Percentiles rank a stretch among this genome's conserved stretches.
Conservation (phyloP, 2,113 vertebrate genomes). For the Lichenostomus cassidix region DNA sequence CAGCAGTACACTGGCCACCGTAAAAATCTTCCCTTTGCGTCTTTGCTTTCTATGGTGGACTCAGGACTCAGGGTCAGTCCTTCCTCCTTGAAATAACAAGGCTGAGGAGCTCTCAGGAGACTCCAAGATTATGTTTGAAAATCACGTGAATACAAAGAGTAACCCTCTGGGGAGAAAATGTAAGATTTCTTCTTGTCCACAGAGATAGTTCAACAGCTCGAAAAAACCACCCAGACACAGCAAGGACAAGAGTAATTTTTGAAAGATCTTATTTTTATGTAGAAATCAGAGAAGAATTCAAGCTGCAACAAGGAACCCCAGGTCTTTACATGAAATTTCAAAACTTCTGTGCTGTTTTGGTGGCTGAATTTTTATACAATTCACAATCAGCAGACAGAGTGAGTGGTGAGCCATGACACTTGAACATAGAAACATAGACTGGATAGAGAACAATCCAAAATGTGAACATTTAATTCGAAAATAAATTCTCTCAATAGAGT, state of each 20-base stretch:
- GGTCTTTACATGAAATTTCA: neutral
- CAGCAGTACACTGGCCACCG: fast-evolving
- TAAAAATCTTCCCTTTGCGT: neutral
- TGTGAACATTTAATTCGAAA: neutral
- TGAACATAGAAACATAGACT: neutral
- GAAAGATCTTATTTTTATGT: neutral
- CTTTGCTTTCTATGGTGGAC: neutral
- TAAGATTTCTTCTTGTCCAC: neutral
- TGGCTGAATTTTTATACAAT: neutral
- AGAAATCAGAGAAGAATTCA: neutral
- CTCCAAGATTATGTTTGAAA: neutral
- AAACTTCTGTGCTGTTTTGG: neutral
- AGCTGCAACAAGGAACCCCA: neutral
- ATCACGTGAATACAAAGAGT: neutral
- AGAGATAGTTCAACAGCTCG: neutral
- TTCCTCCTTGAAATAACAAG: neutral
- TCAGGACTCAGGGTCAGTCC: neutral
- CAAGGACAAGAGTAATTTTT: neutral
- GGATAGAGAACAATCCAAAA: neutral
- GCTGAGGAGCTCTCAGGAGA: neutral
- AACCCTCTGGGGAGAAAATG: neutral
- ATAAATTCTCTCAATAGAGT: neutral
- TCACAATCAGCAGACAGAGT: neutral
- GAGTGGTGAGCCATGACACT: neutral
- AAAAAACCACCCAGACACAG: neutral